Base-by-base conservation (phyloP, 2,888 invertebrate genomes). In the Andrena haemorrhoa region DNA sequence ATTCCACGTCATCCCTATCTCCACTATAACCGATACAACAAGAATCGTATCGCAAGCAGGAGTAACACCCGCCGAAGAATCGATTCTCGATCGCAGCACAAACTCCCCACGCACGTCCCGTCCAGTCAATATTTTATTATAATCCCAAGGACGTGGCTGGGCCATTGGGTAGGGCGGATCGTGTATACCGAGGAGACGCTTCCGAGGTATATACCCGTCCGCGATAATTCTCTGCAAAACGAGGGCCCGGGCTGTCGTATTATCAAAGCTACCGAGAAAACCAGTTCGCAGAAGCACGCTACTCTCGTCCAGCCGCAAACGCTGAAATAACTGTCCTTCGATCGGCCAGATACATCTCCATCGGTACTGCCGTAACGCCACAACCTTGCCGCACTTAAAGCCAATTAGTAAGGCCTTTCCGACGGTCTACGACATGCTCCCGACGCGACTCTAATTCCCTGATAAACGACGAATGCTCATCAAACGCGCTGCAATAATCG, bases 301-400 rank as follows among this genome's bases (percentile, higher is more conserved):
- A n/a, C 56, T 51, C 51, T 53, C 49, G 68, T 49, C 35, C 56
- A 47, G 68, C 53, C 23, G 73, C 81, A 65, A 79, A 82, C 65
- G 82, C 76, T 82, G 75, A 79, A 79, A 75, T 85, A 85, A 87
- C 81, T 77, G 87, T 87, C 86, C 85, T 87, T 85, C 86, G 86
- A 83, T 87, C 83, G 74, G 72, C 60, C 75, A 56, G 84, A 86
- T 41, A 41, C 80, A 79, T 87, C 86, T 86, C 79, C 79, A 86
- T 86, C 70, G 66, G 61, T 68, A 29, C 74, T 63, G 69, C 66
- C 60, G 65, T 75, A 79, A 83, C 70, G 74, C 35, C 61, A 33
- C 75, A 74, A 63, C 82, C 79, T 81, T 78, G 81, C 51, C 70
- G 74, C 83, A 84, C 81, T 86, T 84, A 72, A 76, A 73, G 82